Evolutionary conservation across 2,888 invertebrate species (phyloP), one percentile per base, ranked within the genome.

Genomic region (Agonopterix subpropinquella): DNA sequence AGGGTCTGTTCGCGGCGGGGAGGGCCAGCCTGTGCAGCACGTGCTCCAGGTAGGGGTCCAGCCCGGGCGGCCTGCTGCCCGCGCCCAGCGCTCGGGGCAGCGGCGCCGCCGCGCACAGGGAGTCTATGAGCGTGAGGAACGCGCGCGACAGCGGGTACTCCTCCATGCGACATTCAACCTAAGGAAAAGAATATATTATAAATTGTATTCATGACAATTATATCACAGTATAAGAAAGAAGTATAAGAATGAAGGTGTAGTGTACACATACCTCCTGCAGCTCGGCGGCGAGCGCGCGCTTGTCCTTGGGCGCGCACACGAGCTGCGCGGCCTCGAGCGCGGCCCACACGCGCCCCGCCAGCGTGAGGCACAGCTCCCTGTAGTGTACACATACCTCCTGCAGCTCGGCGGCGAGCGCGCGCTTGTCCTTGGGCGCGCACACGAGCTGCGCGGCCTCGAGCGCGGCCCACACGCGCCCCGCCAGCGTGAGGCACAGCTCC

Each of bases 21-120:
- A 97, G 79, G 51, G 98, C 93, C 1, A 98, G 93, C 0, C 92
- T 89, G 59, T 94, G 91, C 11, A 95, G 85, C 37, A 95, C 91
- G 73, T 97, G 97, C 5, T 93, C 91, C 47, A 98, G 80, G 77
- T 98, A 98, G 0, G 98, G 97, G 78, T 95, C 95, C 52, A 98
- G 93, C 0, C 98, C 97, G 1, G 96, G 95, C 36, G 92, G 89
- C 18, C 97, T 89, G 0, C 92, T 88, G 0, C 97, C 96, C 1
- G 94, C 94, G 0, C 98, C 98, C 13, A 97, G 82, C 35, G 93
- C 90, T 50, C 92, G 89, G 0, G 95, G 95, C 48, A 94, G 89
- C 0, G 93, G 92, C 9, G 92, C 92, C 39, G 92, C 92, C 47
- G 90, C 90, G 11, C 95, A 93, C 47, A 98, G 86, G 0, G 92